Evolutionary conservation across 1,140 invertebrate genomes (phyloP), one percentile per base, ranked within the genome.

Genomic region (Trichonephila clavata): DNA sequence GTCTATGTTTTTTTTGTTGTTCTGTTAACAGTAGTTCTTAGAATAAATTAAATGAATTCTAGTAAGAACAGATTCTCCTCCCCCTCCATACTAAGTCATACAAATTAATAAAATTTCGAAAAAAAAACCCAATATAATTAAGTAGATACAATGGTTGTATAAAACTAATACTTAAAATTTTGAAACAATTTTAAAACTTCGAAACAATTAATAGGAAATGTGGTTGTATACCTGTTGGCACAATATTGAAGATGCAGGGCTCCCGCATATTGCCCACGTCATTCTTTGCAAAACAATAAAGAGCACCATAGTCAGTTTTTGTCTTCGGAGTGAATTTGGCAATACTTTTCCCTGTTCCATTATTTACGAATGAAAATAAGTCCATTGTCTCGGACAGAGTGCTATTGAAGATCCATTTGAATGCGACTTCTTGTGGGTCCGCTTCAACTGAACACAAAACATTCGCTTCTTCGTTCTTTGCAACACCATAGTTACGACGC

Each of bases 341-440:
- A 94, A 97, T 97, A 95, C 97, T 98, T 60, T 92, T 92, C 3
- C 92, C 86, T 13, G 90, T 88, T 77, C 96, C 96, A 95, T n/a
- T 83, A 5, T 21, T 80, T n/a, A 87, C 59, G n/a, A 80, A 92
- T 5, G 61, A 27, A 6, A 83, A 21, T 7, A 90, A 14, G n/a
- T 84, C 87, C 50, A 50, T 27, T 1, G 57, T 81, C 57, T 94
- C 90, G 2, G 57, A 90, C 1, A 68, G 13, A 5, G 98, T 98
- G 95, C 98, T 98, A 96, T 99, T 99, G 96, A 99, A 98, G 6
- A 97, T 98, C 98, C 98, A 99, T 87, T 97, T 97, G 95, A 98
- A 99, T 95, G 97, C 96, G 94, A 97, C 96, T 1, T 98, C 96
- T 14, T 97, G 96, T 0, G 98, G 98, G 96, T 98, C 98, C 4